A percentile compares a stretch with the other conserved stretches of the same genome.
These are phyloP conservation scores for Tenthredo scrophulariae DNA, from an alignment of 2,888 invertebrate species.

Conservation along the genomic window DNA sequence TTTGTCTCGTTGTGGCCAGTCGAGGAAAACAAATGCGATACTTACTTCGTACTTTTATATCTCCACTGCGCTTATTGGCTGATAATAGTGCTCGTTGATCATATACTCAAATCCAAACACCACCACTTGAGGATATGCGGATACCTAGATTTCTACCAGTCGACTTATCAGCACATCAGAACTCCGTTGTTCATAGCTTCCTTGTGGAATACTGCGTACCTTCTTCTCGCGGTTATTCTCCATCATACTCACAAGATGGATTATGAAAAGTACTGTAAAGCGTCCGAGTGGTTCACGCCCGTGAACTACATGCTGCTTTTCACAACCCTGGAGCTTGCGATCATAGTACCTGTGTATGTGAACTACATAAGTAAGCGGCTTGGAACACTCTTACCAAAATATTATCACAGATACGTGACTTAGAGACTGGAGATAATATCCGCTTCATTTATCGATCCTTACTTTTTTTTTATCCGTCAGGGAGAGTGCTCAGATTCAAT, in stretches of 20 bases:
- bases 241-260: conserved; percentile 74
- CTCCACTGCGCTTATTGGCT: conserved; percentile 74
- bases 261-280: conserved; percentile 79
- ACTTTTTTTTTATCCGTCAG: conserved; percentile 73
- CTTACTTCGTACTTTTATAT: conserved; percentile 75
- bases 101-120: conserved; percentile 81
- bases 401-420: no score
- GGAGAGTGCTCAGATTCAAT: conserved; percentile 83
- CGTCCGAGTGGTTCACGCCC: conserved; percentile 75
- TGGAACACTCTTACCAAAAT: conserved; percentile 42
- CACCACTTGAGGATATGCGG: conserved; percentile 83
- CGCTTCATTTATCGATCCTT: no score
- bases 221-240: conserved; percentile 72
- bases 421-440: no score
- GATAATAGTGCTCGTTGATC: conserved; percentile 75
- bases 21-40: conserved; percentile 73
- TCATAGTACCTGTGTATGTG: conserved; percentile 79
- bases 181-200: conserved; percentile 84
- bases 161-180: conserved; percentile 81
- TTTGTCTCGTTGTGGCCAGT: conserved; percentile 74
- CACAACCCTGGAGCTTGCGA: conserved; percentile 78
- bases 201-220: conserved; percentile 78
- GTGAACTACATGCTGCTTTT: conserved; percentile 79
- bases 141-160: conserved; percentile 85
- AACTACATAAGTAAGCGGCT: conserved; percentile 81